Conservation (phyloP, 1,140 invertebrate genomes). For the Trachelipus rathkii region DNA sequence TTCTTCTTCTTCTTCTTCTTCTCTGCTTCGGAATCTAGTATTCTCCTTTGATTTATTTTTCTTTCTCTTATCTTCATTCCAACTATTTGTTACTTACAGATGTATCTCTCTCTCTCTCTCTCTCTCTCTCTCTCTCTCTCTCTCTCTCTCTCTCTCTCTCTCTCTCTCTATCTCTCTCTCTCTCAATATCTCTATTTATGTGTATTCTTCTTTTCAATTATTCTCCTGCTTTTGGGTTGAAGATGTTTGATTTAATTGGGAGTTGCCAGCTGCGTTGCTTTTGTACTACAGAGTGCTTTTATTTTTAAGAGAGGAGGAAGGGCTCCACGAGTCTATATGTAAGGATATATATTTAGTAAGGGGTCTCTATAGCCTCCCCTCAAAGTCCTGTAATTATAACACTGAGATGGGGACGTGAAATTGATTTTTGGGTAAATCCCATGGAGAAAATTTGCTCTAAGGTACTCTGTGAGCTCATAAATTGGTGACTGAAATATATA, state of each 20-base stretch:
- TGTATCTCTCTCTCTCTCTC: neutral
- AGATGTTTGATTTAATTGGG: conserved; percentile 13
- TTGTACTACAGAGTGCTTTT: neutral
- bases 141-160: too few relatives aligned
- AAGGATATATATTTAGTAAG: too few relatives aligned
- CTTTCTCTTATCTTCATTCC: too few relatives aligned
- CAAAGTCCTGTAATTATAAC: neutral
- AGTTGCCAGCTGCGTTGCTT: neutral
- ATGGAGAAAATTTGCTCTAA: neutral
- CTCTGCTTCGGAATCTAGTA: too few relatives aligned
- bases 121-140: too few relatives aligned
- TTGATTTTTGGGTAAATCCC: neutral
- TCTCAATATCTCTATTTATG: too few relatives aligned
- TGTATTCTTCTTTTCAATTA: neutral
- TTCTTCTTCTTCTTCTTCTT: too few relatives aligned
- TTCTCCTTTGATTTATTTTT: too few relatives aligned
- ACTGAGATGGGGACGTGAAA: neutral
- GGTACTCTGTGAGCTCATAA: neutral
- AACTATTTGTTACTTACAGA: neutral
- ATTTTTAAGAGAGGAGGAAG: neutral
- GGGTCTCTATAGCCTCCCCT: neutral
- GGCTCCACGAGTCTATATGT: neutral
- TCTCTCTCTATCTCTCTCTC: too few relatives aligned
- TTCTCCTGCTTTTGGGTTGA: neutral
- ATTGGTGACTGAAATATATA: too few relatives aligned